Base-by-base conservation (phyloP, 2,113 vertebrate genomes). In the Oreocharis arfaki region DNA sequence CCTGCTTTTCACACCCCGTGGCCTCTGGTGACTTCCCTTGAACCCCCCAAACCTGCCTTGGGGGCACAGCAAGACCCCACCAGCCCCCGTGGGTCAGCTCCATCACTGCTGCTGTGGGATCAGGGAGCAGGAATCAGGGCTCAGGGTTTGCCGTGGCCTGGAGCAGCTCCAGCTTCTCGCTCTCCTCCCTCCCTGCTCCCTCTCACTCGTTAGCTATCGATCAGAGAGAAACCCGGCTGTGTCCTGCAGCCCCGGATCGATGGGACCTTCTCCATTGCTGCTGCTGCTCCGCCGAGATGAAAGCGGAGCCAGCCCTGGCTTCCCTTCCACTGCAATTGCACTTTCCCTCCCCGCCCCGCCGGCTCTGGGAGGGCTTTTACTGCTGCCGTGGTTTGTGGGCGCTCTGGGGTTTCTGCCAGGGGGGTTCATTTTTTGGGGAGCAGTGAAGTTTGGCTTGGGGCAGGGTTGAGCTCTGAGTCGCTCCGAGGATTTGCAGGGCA, bases 301-400 rank as follows among this genome's bases (percentile, higher is more conserved):
- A 53, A 52, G 41, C 0, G 0, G 53, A 75, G 37, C 63, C 2
- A 2, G 20, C 30, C 65, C 70, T 2, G 5, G 23, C 44, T 60
- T 80, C 59, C 73, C 30, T 64, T 41, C 68, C 4, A 0, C 39
- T 39, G 59, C 27, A 53, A 10, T 92, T 89, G 52, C 24, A 27
- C 41, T n/a, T 77, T 18, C 55, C 49, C 47, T 59, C 4, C 15
- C 4, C 1, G 0, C 16, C 41, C 11, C 0, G 1, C 7, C 44
- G 24, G 10, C 27, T 84, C 69, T 33, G 44, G 44, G 46, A 20
- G 13, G 39, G 7, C 5, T 75, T 85, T 75, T 39, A 42, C 12
- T 0, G 0, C 5, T 19, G 55, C n/a, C 49, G 52, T 2, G 1
- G 11, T 47, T 76, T 3, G 2, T 0, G 1, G 42, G 30, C 37